Percentiles rank a stretch among this genome's conserved stretches.
Conservation (phyloP, 1,140 invertebrate species). For the Ruditapes philippinarum region DNA sequence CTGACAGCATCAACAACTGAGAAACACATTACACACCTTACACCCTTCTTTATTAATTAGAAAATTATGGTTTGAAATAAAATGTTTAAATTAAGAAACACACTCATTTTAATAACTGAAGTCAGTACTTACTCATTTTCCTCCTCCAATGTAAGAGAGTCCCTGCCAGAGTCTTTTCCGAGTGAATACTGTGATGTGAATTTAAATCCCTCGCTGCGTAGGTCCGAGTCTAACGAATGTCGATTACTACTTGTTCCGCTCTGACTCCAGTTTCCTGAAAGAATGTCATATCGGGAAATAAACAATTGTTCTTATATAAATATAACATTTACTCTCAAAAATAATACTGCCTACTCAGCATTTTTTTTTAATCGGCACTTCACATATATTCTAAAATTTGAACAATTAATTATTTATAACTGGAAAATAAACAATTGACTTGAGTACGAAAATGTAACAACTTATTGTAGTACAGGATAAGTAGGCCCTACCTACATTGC, state of each 20-base stretch:
- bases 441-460: too few relatives aligned
- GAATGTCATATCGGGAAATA: neutral
- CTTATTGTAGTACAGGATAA: too few relatives aligned
- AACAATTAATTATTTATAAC: neutral
- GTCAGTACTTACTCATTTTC: slow-evolving; percentile 66
- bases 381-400: neutral
- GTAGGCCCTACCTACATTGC: too few relatives aligned
- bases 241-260: slow-evolving; percentile 91
- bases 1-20: too few relatives aligned
- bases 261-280: slow-evolving; percentile 95
- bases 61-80: too few relatives aligned
- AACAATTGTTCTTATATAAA: neutral
- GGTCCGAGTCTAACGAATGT: slow-evolving; percentile 88
- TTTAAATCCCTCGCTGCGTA: slow-evolving; percentile 53
- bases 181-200: slow-evolving; percentile 78
- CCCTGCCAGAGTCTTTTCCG: slow-evolving; percentile 83
- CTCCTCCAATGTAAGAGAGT: slow-evolving; percentile 74
- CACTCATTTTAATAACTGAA: too few relatives aligned
- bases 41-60: too few relatives aligned
- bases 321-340: neutral
- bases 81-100: too few relatives aligned
- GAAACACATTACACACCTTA: too few relatives aligned
- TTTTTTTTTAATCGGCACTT: neutral
- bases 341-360: neutral
- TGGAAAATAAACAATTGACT: too few relatives aligned